Percentiles rank a stretch among this genome's conserved stretches.
Evolutionary conservation across 2,888 invertebrate genomes (phyloP).

Genomic region (Blastobasis lacticolella): DNA sequence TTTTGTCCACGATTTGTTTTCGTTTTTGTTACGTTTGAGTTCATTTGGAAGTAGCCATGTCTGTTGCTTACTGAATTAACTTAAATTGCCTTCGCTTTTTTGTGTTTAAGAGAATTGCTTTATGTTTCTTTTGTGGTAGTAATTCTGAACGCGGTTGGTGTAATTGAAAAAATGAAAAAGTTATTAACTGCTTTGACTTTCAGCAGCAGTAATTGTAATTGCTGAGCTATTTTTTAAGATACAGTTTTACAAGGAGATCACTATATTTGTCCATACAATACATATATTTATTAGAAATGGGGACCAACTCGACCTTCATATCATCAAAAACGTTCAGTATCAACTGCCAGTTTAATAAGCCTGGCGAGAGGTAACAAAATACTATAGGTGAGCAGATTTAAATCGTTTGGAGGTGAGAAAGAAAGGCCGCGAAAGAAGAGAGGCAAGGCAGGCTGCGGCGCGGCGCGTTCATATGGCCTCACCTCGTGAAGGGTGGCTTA

Average conservation of each 20-base stretch:
- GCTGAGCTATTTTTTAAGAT: too few species aligned
- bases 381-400: too few species aligned
- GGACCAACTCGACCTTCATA: too few species aligned
- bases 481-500: conserved; percentile 65
- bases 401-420: too few species aligned
- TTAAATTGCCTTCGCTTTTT: conserved; percentile 64
- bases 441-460: too few species aligned
- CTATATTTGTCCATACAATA: too few species aligned
- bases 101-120: conserved; percentile 42
- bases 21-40: conserved; percentile 72
- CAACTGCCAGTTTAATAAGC: too few species aligned
- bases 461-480: conserved; percentile 23
- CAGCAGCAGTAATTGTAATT: conserved; percentile 1
- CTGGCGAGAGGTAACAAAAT: too few species aligned
- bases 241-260: too few species aligned
- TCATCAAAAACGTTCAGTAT: too few species aligned
- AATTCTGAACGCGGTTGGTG: conserved; percentile 31
- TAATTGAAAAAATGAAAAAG: conserved; percentile 17
- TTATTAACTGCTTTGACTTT: neutral
- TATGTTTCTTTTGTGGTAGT: conserved; percentile 43
- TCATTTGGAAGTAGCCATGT: conserved; percentile 72
- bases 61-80: conserved; percentile 71
- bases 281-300: too few species aligned
- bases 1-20: conserved; percentile 72
- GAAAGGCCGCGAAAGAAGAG: too few species aligned